phyloP scores from a whole-genome alignment of 1,140 invertebrate genomes.

The Zaprionus lachaisei region DNA sequence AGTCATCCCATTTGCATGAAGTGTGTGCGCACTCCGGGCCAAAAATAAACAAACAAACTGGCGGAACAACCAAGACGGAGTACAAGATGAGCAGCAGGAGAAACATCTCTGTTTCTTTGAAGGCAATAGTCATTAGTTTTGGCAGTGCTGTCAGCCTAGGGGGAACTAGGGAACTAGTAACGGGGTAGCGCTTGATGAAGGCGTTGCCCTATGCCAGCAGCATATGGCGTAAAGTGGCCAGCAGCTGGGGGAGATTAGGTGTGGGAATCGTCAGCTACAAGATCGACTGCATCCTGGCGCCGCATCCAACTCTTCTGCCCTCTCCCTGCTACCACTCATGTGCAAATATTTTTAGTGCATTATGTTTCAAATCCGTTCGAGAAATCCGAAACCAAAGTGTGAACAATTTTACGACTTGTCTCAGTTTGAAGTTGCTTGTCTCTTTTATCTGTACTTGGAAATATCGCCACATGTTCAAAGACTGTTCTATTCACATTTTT shows the following conservation, averaged over 20 bases:
- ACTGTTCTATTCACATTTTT: slow-evolving; percentile 12
- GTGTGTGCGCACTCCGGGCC: slow-evolving; percentile 45
- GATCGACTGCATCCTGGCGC: slow-evolving; percentile 34
- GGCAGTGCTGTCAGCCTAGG: slow-evolving; percentile 36
- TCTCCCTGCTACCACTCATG: slow-evolving; percentile 4
- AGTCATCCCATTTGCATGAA: slow-evolving; percentile 61
- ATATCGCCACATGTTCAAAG: background rate
- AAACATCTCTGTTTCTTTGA: slow-evolving; percentile 67
- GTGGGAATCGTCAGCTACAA: background rate
- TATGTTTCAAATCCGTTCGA: slow-evolving; percentile 5
- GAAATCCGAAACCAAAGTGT: slow-evolving; percentile 53
- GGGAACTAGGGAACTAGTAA: background rate
- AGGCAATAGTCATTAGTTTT: slow-evolving; percentile 74
- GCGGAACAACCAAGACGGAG: slow-evolving; percentile 40
- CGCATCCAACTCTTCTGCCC: slow-evolving; percentile 49
- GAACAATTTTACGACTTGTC: slow-evolving; percentile 64
- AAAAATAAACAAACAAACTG: slow-evolving; percentile 76
- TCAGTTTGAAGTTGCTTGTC: slow-evolving; percentile 26
- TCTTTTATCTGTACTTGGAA: background rate
- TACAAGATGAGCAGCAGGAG: slow-evolving; percentile 11
- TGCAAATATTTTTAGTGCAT: slow-evolving; percentile 22
- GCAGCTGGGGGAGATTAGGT: slow-evolving; percentile 15
- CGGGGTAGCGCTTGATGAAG: slow-evolving; percentile 13
- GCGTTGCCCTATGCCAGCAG: slow-evolving; percentile 37
- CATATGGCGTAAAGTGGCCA: slow-evolving; percentile 35